Conservation (phyloP, 2,797 vertebrate species). For the Psittacula echo region DNA sequence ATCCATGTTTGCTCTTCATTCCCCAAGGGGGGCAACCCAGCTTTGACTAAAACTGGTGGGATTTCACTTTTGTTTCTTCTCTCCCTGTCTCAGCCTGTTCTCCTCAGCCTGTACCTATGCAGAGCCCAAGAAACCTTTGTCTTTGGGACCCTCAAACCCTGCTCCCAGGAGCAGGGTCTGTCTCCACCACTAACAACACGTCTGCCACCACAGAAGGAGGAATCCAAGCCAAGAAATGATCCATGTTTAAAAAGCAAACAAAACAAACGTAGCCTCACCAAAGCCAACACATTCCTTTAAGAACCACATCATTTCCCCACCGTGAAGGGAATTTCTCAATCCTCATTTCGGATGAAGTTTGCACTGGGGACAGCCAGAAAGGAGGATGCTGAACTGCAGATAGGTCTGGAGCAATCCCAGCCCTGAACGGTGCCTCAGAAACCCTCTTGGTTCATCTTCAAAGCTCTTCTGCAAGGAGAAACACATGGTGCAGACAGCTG, state of each 20-base stretch:
- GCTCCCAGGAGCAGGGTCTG: background rate
- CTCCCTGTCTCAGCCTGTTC: background rate
- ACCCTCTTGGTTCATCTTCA: rapidly evolving
- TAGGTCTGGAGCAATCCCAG: background rate
- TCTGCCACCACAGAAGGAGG: background rate
- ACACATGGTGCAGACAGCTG: rapidly evolving
- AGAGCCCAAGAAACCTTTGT: background rate
- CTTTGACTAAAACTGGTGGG: background rate
- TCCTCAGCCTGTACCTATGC: background rate
- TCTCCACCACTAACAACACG: background rate
- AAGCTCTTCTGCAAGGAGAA: background rate
- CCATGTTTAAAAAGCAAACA: background rate
- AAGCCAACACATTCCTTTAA: rapidly evolving
- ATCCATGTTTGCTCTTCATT: background rate
- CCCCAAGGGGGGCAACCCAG: rapidly evolving
- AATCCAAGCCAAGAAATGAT: background rate
- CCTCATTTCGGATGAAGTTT: background rate
- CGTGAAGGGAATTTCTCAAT: background rate
- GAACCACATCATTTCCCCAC: background rate
- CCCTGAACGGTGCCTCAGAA: rapidly evolving
- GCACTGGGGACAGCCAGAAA: background rate
- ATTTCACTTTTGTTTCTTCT: background rate
- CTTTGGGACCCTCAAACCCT: background rate
- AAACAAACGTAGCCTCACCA: background rate
- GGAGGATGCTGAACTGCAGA: background rate